Evolutionary conservation across 2,113 vertebrate genomes (phyloP), one percentile per base, ranked within the genome.

Genomic region (Carollia perspicillata): DNA sequence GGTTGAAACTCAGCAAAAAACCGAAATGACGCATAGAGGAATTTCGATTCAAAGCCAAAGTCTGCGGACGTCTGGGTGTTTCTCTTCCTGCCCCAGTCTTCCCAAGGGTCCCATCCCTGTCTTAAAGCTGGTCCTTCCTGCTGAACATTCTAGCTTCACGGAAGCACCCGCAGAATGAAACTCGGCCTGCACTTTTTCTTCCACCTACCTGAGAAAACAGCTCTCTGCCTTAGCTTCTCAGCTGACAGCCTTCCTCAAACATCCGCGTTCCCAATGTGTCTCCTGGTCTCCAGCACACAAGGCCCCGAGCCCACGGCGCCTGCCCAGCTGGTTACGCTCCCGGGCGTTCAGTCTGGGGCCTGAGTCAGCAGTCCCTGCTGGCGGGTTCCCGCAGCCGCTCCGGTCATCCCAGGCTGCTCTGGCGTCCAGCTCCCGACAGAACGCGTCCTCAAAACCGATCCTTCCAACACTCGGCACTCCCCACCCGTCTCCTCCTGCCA

Each of bases 351-450:
- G 66, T 53, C 10, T 60, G 81, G 26, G 8, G 26, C 3, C 20
- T n/a, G 44, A 51, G 65, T 30, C 79, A 95, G 58, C 84, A 95
- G 66, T 26, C 74, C 11, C 90, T 26, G 69, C 17, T 93, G 79
- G 79, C 12, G 40, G 66, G 71, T 71, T 95, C 84, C 91, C 89
- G 66, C 37, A 53, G 58, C 75, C 84, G 68, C 90, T 90, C 63
- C 37, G 58, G 65, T 35, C 90, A 30, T 71, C 78, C 77, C 53
- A 77, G 80, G 66, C 77, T 51, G 6, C 47, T 90, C 63, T 79
- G 47, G n/a, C 51, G 37, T 16, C 35, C 65, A 85, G 33, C 22
- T 72, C 42, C 65, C 63, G 53, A 77, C 81, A 90, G 12, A 78
- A 89, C 22, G 8, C 3, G 37, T 60, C 58, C 6, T 72, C 84